These are phyloP conservation scores for Scolanthus callimorphus DNA, from an alignment of 92 coral and sea anemone genomes.

Conservation along the genomic window DNA sequence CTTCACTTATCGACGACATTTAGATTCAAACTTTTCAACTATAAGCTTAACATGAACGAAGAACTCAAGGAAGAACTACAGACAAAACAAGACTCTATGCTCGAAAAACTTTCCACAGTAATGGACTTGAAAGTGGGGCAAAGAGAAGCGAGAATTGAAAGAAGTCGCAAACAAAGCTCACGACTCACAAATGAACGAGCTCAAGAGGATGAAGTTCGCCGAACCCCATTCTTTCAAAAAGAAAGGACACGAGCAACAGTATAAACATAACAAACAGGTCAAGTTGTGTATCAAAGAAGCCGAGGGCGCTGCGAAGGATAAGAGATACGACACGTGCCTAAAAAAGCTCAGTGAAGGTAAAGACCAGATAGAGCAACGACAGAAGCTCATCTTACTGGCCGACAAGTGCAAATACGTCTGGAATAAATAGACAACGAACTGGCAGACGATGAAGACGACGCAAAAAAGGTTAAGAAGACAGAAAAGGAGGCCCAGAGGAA, in stretches of 20 bases:
- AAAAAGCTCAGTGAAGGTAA: conserved; percentile 42
- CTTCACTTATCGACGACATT: too few species aligned
- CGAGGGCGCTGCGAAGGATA: conserved; percentile 25
- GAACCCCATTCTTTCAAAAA: conserved; percentile 36
- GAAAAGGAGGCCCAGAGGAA: conserved; percentile 56
- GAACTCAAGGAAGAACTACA: not conserved
- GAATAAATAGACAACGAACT: conserved; percentile 42
- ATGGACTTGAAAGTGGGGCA: conserved; percentile 3
- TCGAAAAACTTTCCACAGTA: not conserved
- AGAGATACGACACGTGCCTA: conserved; percentile 37
- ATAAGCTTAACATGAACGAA: not conserved
- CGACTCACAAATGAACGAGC: conserved; percentile 31
- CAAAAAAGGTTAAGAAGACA: conserved; percentile 45
- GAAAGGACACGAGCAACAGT: conserved; percentile 44
- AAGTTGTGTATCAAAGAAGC: conserved; percentile 29
- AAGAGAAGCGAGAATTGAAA: conserved; percentile 23
- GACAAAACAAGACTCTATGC: not conserved
- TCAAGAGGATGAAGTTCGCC: conserved; percentile 38
- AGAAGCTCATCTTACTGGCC: conserved; percentile 35
- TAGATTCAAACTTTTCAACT: too few species aligned
- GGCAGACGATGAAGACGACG: conserved; percentile 20
- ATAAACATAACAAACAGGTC: conserved; percentile 40
- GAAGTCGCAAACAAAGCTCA: conserved; percentile 14
- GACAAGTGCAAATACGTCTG: conserved; percentile 18
- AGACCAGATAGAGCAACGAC: conserved; percentile 20